Conservation (phyloP, 2,888 invertebrate genomes). For the Synanthedon andrenaeformis region DNA sequence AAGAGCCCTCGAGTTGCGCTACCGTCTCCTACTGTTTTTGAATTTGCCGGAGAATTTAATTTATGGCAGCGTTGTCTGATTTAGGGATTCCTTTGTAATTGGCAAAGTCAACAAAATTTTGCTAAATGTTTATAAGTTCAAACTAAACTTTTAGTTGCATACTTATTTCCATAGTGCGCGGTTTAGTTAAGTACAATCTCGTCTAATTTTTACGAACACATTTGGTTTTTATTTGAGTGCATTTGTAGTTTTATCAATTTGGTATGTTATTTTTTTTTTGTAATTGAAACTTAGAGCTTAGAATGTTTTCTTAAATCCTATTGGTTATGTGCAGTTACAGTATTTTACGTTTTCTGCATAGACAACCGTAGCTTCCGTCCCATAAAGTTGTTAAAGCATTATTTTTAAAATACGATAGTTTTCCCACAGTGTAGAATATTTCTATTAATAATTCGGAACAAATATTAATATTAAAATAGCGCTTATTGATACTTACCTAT, state of each 20-base stretch:
- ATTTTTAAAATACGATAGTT: too few species aligned
- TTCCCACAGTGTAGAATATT: too few species aligned
- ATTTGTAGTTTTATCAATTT: too few species aligned
- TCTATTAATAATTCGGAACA: too few species aligned
- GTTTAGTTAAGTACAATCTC: conserved; percentile 16
- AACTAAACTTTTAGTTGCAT: conserved; percentile 39
- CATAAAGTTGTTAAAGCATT: too few species aligned
- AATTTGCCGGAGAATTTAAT: conserved; percentile 62
- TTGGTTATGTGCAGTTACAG: too few species aligned
- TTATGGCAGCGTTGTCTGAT: conserved; percentile 53
- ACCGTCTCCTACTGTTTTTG: conserved; percentile 69
- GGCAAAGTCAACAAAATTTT: conserved; percentile 42
- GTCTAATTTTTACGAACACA: neutral
- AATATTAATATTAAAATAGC: too few species aligned
- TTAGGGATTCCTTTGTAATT: conserved; percentile 63
- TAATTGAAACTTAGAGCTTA: conserved; percentile 4
- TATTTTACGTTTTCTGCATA: too few species aligned
- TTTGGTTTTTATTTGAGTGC: too few species aligned
- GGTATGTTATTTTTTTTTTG: conserved; percentile 2
- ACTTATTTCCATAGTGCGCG: conserved; percentile 26
- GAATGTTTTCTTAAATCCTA: too few species aligned
- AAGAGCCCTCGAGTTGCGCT: conserved; percentile 59
- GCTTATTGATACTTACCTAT: too few species aligned
- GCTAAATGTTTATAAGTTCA: conserved; percentile 27
- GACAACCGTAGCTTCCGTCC: too few species aligned